Evolutionary conservation across 1,140 invertebrate species (phyloP), one percentile per base, ranked within the genome.

Genomic region (Aphaenogaster rudis): DNA sequence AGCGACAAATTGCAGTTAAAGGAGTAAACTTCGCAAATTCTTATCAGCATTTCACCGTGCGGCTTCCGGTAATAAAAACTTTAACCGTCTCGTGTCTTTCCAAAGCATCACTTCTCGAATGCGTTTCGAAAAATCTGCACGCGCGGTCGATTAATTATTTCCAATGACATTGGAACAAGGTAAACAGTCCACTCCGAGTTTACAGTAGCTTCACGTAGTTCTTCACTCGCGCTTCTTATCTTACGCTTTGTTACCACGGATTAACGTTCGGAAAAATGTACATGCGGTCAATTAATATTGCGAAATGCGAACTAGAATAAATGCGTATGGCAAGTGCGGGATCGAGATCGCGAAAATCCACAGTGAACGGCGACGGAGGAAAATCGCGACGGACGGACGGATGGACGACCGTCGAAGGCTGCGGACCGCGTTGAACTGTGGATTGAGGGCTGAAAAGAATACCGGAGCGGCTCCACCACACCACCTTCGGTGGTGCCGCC

Each of bases 391-490:
- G 21, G 0, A 21, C 21, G 48, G 61, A 78, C 57, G 71, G 84
- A 85, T 86, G 86, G 78, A 81, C 88, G 82, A 93, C 93, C 93
- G 91, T 88, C 87, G 88, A 92, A 89, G 92, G 88, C 92, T 93
- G 89, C 92, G 88, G 90, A 87, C 88, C 88, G 89, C 89, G 93
- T 92, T 88, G 87, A 91, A 94, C 93, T 92, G 92, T 79, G 90
- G 86, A 79, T 80, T 61, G 92, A 89, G 93, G 93, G 93, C 94
- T 94, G 93, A 94, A 94, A 94, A 92, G 90, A 92, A 90, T 84
- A 91, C 90, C 84, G 78, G 78, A 89, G 78, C 89, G 84, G 86
- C 67, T 88, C 88, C 67, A 89, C 85, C 78, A 88, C 86, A 80
- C 80, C 86, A 64, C 80, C 66, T 80, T 89, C 77, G 50, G 61